Base-by-base conservation (phyloP, 2,797 vertebrate species). In the Mormyrops attenuatus region DNA sequence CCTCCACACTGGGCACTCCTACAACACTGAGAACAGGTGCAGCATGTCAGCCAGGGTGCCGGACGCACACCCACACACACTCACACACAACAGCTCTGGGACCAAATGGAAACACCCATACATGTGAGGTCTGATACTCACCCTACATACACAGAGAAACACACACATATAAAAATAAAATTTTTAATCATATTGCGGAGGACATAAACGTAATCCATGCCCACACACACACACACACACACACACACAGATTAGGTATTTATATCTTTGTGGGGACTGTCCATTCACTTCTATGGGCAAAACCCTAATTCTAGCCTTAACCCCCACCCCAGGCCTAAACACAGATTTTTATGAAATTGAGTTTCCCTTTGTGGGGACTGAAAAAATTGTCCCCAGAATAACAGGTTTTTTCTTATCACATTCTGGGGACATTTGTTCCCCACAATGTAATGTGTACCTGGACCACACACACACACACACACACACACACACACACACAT, bases 1-100 rank as follows among this genome's bases (percentile, higher is more conserved):
- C 98, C 26, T 99, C 98, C 91, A 96, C 96, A 89, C 97, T 96
- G 22, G 98, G 98, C 73, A 99, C 97, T 53, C 98, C 98, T 87
- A 99, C 97, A 66, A 98, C 97, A 90, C 98, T 99, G 93, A 53
- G 87, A 44, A 90, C 30, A 93, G 34, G 41, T 88, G 84, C 41
- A 93, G 30, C 13, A 0, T 69, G 26, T 69, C 66, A 69, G 66
- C 30, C 66, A 69, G 4, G 82, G 22, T 30, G 44, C 82, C 1
- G 1, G 1, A 49, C 82, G 3, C 9, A 52, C 41, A 50, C 82
- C 22, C 34, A 34, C 22, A 5, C 38, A 47, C 77, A 84, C 8
- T 3, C 63, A 52, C 50, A 53, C 52, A 53, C 53, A 20, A 2
- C 34, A 41, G 30, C 30, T 69, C 38, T 77, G 17, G 22, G 2